phyloP scores from a whole-genome alignment of 2,888 invertebrate genomes.

The Physocephala rufipes region DNA sequence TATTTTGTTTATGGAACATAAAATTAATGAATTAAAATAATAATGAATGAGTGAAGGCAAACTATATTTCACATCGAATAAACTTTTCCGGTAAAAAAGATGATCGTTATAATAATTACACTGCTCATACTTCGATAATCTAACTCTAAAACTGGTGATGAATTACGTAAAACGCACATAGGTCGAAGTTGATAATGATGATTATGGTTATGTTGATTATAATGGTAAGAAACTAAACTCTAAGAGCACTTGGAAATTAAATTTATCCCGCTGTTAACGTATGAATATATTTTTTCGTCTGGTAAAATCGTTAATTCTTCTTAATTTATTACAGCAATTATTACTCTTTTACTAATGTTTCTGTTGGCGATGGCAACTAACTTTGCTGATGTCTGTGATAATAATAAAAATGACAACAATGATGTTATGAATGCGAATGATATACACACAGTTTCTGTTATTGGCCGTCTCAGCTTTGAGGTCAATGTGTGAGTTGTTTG shows the following conservation, averaged over 20 bases:
- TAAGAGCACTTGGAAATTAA: not conserved
- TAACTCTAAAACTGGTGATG: not conserved
- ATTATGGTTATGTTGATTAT: not conserved
- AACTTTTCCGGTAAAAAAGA: too few species aligned
- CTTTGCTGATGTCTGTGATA: not conserved
- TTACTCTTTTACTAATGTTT: conserved; percentile 3
- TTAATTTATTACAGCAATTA: conserved; percentile 4
- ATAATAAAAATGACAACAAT: not conserved
- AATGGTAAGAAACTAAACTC: not conserved
- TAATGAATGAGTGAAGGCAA: too few species aligned
- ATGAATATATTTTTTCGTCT: too few species aligned
- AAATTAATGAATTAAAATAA: too few species aligned
- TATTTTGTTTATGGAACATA: too few species aligned
- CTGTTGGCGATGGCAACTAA: not conserved
- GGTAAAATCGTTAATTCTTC: not conserved
- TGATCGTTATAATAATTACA: too few species aligned
- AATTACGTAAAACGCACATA: not conserved
- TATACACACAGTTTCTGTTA: not conserved
- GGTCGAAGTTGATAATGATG: not conserved
- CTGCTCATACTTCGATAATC: too few species aligned
- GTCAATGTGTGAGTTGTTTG: conserved; percentile 10
- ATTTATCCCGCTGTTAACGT: not conserved
- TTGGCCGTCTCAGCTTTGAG: conserved; percentile 2
- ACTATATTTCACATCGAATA: too few species aligned
- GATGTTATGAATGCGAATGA: conserved; percentile 8